Percentiles rank a stretch among this genome's conserved stretches.
phyloP scores from a whole-genome alignment of 2,797 vertebrate genomes.

The Acomys russatus region DNA sequence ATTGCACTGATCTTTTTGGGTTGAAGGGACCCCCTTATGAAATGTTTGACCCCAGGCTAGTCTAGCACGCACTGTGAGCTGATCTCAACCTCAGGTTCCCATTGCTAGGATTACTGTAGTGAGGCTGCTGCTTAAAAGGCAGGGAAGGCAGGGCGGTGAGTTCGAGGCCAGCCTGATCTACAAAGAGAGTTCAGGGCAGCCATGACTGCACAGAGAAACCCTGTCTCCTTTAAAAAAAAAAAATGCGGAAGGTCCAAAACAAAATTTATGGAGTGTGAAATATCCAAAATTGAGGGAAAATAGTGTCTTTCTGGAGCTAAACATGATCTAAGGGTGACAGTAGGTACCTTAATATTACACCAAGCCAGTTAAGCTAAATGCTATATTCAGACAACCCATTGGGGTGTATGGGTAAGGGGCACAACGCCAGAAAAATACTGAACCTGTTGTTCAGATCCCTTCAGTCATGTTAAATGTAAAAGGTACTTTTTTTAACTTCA shows the following conservation, averaged over 20 bases:
- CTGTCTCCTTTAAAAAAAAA: no score
- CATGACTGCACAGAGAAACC: no score
- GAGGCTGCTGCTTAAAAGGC: no score
- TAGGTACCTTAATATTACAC: slow-evolving; percentile 1
- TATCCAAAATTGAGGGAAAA: not conserved
- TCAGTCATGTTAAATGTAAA: not conserved
- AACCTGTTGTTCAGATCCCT: not conserved
- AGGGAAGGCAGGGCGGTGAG: no score
- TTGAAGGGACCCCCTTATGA: not conserved
- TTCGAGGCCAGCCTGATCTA: no score
- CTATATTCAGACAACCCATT: not conserved
- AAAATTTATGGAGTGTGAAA: not conserved
- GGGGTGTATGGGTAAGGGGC: not conserved
- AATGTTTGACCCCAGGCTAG: not conserved
- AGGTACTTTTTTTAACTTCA: slow-evolving; percentile 25
- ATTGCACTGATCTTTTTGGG: not conserved
- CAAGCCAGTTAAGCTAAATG: not conserved
- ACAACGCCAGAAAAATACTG: not conserved
- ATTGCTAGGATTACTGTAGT: not conserved
- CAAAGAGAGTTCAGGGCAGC: no score
- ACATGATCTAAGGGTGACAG: not conserved
- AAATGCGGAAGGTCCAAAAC: not conserved
- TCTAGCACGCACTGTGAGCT: not conserved
- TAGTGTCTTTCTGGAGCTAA: not conserved
- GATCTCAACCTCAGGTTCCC: not conserved